Evolutionary conservation across 2,797 vertebrate species (phyloP).

Genomic region (Diglossa cyanea): DNA sequence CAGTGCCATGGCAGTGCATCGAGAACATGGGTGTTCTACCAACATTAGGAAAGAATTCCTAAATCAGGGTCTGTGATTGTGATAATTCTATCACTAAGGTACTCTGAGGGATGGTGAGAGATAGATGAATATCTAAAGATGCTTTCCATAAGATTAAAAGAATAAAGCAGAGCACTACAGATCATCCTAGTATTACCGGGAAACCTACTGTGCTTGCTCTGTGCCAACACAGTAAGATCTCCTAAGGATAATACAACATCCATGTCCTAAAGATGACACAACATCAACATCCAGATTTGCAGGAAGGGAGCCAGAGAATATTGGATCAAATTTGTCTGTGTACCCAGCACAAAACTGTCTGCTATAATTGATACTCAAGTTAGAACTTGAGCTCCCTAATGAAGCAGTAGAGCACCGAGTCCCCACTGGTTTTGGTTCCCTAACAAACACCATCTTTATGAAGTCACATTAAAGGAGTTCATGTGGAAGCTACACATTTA

Average conservation of each 20-base stretch:
- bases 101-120: background rate
- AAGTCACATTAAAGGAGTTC: background rate
- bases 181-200: background rate
- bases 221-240: background rate
- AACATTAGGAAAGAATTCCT: background rate
- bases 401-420: background rate
- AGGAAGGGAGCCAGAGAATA: background rate
- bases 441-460: background rate
- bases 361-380: background rate
- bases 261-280: background rate
- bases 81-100: background rate
- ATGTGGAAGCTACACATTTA: background rate
- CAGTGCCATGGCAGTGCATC: background rate
- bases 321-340: background rate
- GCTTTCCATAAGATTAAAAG: background rate
- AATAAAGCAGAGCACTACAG: background rate
- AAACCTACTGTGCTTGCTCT: background rate
- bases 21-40: background rate
- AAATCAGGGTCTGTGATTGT: background rate
- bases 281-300: background rate
- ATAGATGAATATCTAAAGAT: background rate
- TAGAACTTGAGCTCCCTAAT: background rate
- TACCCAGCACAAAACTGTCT: background rate
- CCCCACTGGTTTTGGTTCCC: background rate
- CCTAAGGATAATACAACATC: background rate